Evolutionary conservation across 2,797 vertebrate genomes (phyloP).

Genomic region (Fringilla coelebs): DNA sequence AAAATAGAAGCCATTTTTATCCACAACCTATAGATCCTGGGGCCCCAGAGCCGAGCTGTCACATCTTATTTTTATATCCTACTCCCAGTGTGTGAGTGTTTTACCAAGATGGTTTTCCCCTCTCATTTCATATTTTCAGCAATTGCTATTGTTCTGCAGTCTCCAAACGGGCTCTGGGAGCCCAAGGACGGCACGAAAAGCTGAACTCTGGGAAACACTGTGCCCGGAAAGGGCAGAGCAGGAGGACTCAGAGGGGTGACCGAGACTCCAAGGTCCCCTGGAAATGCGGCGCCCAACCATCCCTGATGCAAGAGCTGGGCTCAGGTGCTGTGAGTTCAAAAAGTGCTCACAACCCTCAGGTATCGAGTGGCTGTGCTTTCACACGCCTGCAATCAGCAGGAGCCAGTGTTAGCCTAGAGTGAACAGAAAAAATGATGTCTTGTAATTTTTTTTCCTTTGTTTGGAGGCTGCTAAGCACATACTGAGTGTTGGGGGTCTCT

Average conservation of each 20-base stretch:
- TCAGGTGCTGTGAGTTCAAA: neutral
- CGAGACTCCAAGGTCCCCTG: conserved; percentile 10
- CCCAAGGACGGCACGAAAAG: conserved; percentile 19
- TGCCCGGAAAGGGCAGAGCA: conserved; percentile 39
- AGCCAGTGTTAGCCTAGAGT: neutral
- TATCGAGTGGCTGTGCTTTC: neutral
- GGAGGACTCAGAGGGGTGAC: neutral
- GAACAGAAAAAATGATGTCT: neutral
- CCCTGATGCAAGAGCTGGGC: neutral
- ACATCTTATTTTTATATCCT: conserved; percentile 42
- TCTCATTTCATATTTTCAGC: conserved; percentile 14
- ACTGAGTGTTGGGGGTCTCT: neutral
- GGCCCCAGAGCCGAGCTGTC: conserved; percentile 34
- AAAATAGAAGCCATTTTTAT: neutral
- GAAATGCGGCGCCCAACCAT: neutral
- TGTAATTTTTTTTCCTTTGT: neutral
- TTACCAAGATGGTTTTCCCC: conserved; percentile 32
- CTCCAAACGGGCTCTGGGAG: neutral
- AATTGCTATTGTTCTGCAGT: conserved; percentile 42
- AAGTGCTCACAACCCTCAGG: neutral
- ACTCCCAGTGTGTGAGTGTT: neutral
- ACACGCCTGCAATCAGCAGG: neutral
- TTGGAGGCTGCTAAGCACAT: neutral
- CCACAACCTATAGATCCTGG: neutral
- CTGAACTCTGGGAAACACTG: neutral